These are phyloP conservation scores for Phrynocephalus forsythii DNA, from an alignment of 2,797 vertebrate genomes.

Conservation along the genomic window DNA sequence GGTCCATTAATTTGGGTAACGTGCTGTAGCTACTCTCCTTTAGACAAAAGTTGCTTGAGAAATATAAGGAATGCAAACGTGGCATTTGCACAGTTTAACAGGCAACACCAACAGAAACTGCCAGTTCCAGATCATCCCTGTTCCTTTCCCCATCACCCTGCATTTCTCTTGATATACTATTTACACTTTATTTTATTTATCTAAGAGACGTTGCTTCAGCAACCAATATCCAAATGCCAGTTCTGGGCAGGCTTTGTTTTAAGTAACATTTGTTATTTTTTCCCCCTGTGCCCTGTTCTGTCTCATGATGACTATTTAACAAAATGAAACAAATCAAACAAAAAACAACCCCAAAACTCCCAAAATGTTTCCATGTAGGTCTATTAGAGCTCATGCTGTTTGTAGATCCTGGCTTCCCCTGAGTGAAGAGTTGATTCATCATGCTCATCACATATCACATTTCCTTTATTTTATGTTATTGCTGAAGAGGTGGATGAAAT, in stretches of 20 bases:
- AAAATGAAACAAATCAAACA: slow-evolving; percentile 34
- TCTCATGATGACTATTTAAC: slow-evolving; percentile 68
- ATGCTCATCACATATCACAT: slow-evolving; percentile 78
- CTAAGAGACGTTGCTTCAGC: slow-evolving; percentile 65
- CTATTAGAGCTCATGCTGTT: slow-evolving; percentile 68
- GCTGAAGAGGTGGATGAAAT: slow-evolving; percentile 79
- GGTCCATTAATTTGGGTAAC: slow-evolving; percentile 68
- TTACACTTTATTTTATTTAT: slow-evolving; percentile 50
- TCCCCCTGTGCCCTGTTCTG: slow-evolving; percentile 53
- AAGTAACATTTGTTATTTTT: slow-evolving; percentile 70
- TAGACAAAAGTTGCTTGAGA: slow-evolving; percentile 67
- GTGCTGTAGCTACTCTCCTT: slow-evolving; percentile 68
- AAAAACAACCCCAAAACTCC: neutral
- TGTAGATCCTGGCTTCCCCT: slow-evolving; percentile 71
- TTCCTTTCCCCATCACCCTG: slow-evolving; percentile 73
- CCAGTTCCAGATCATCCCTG: slow-evolving; percentile 76
- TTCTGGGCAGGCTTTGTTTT: slow-evolving; percentile 70
- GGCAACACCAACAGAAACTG: slow-evolving; percentile 74
- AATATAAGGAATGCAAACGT: slow-evolving; percentile 81
- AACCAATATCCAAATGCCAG: slow-evolving; percentile 66
- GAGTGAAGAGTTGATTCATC: slow-evolving; percentile 67
- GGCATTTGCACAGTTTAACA: slow-evolving; percentile 82
- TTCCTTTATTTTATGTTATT: slow-evolving; percentile 80
- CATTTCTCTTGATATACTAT: slow-evolving; percentile 76
- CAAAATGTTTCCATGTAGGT: slow-evolving; percentile 53